phyloP scores from a whole-genome alignment of 1,140 invertebrate genomes.

The Bradysia coprophila region DNA sequence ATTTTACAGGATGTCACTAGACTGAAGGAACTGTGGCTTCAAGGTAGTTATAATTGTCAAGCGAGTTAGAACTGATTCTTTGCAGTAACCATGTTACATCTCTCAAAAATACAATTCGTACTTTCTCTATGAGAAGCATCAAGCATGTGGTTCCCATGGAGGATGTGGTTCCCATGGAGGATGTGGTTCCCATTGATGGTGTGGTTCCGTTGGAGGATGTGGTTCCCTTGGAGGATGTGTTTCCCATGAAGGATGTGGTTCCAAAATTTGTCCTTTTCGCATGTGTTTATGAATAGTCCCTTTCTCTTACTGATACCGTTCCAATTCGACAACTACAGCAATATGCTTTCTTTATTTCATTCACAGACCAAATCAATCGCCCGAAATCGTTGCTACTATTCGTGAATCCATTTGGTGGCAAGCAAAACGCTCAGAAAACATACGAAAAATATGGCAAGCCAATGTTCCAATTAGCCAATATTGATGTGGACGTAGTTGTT shows the following conservation, averaged over 20 bases:
- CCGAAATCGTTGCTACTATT: slow-evolving; percentile 35
- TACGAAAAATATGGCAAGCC: slow-evolving; percentile 52
- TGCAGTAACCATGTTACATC: neutral
- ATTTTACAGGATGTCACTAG: too few relatives aligned
- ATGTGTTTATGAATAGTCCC: neutral
- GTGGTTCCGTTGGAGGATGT: too few relatives aligned
- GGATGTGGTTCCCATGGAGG: too few relatives aligned
- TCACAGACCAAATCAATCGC: neutral
- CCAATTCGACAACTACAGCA: neutral
- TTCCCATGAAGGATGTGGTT: neutral
- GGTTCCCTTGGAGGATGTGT: neutral
- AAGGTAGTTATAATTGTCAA: slow-evolving; percentile 5
- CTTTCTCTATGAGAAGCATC: neutral
- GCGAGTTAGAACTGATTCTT: neutral
- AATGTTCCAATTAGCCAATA: slow-evolving; percentile 50
- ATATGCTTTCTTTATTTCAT: neutral
- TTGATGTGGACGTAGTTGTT: slow-evolving; percentile 42
- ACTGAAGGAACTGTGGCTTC: too few relatives aligned
- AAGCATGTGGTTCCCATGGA: too few relatives aligned
- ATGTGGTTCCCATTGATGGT: too few relatives aligned
- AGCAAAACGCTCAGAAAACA: slow-evolving; percentile 49
- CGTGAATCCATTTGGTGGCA: slow-evolving; percentile 74
- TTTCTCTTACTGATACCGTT: neutral
- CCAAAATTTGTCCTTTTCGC: neutral
- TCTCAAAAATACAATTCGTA: neutral